phyloP scores from a whole-genome alignment of 2,113 vertebrate species.

The Carassius auratus region DNA sequence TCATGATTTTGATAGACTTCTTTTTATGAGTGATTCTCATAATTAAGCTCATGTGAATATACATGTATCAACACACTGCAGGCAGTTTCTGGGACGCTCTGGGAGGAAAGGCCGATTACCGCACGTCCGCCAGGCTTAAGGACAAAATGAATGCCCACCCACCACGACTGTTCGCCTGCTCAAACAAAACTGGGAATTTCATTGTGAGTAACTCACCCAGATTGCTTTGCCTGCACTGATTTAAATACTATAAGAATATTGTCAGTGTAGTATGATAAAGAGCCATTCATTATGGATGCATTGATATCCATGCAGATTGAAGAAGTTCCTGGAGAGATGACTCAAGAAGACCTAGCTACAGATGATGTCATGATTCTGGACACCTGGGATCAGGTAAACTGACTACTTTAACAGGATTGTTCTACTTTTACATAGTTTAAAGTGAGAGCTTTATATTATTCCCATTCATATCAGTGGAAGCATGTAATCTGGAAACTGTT shows the following conservation, averaged over 20 bases:
- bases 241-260: not conserved
- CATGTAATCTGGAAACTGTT: not conserved
- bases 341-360: slow-evolving; percentile 92
- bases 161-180: slow-evolving; percentile 93
- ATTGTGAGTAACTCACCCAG: slow-evolving; percentile 75
- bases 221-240: not conserved
- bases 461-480: not conserved
- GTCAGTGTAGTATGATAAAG: not conserved
- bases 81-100: slow-evolving; percentile 89
- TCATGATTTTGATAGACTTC: not conserved
- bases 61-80: slow-evolving; percentile 58
- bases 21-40: not conserved
- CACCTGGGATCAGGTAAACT: slow-evolving; percentile 92
- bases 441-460: too few species aligned
- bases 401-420: not conserved
- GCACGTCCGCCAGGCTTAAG: slow-evolving; percentile 91
- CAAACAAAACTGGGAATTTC: slow-evolving; percentile 95
- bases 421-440: not conserved
- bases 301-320: slow-evolving; percentile 82
- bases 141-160: slow-evolving; percentile 94
- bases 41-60: too few species aligned
- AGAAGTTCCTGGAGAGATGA: slow-evolving; percentile 94
- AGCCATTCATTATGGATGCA: not conserved
- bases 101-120: slow-evolving; percentile 87
- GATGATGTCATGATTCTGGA: slow-evolving; percentile 98